Percentiles rank a stretch among this genome's conserved stretches.
Conservation (phyloP, 2,113 vertebrate species). For the Ifrita kowaldi region DNA sequence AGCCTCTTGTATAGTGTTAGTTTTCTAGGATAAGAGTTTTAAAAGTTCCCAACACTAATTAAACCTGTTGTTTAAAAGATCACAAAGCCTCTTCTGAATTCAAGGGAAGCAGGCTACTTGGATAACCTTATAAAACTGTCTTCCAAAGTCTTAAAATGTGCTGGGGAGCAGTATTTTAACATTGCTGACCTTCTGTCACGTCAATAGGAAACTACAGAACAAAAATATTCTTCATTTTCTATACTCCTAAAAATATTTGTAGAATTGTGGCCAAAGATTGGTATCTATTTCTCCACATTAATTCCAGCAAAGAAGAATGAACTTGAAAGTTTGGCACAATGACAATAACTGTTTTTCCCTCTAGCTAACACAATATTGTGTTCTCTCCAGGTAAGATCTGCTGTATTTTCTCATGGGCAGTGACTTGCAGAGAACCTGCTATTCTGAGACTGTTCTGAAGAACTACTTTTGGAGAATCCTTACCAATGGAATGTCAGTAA, state of each 20-base stretch:
- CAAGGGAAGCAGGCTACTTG: neutral
- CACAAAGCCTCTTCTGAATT: neutral
- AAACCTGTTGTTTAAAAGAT: neutral
- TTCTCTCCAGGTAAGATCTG: neutral
- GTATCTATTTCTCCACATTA: neutral
- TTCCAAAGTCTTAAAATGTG: neutral
- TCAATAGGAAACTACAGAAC: neutral
- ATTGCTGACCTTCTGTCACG: neutral
- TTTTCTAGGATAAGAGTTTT: neutral
- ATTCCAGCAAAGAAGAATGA: neutral
- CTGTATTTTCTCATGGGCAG: neutral
- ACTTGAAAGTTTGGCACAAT: neutral
- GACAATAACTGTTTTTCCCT: neutral
- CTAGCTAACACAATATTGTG: neutral
- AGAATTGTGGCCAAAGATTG: neutral
- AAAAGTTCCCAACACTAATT: neutral
- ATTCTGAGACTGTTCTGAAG: neutral
- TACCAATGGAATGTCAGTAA: neutral
- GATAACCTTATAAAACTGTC: neutral
- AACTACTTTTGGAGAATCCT: neutral
- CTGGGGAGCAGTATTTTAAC: neutral
- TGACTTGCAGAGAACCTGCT: neutral
- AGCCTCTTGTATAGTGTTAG: neutral
- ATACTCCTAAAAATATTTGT: neutral
- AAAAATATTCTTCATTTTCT: neutral